A percentile compares a stretch with the other conserved stretches of the same genome.
These are phyloP conservation scores for Cepphus grylle DNA, from an alignment of 2,113 vertebrate genomes.

Conservation along the genomic window DNA sequence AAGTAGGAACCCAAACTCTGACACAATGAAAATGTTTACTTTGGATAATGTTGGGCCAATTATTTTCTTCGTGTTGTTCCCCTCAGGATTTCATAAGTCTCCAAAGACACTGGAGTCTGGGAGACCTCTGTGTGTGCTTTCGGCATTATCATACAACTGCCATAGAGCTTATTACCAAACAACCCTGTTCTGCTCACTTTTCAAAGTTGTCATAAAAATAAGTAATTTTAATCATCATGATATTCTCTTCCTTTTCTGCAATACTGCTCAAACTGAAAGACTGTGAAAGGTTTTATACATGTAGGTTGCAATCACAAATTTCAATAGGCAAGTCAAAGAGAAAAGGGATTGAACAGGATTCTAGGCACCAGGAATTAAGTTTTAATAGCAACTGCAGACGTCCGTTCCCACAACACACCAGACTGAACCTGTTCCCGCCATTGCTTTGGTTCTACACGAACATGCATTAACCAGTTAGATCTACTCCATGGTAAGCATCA, in stretches of 20 bases:
- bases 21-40: not conserved
- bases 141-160: not conserved
- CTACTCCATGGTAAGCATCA: not conserved
- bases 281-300: not conserved
- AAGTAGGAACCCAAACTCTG: not conserved
- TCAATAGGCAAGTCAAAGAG: not conserved
- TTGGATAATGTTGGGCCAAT: rapidly evolving
- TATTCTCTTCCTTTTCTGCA: not conserved
- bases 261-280: not conserved
- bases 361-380: not conserved
- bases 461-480: not conserved
- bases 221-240: not conserved
- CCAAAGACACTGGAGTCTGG: not conserved
- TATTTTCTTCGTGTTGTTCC: not conserved
- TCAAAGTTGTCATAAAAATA: not conserved
- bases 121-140: not conserved
- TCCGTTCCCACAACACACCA: not conserved
- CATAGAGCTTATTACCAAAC: not conserved
- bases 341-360: not conserved
- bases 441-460: not conserved
- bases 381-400: not conserved
- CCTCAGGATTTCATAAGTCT: not conserved
- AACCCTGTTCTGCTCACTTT: not conserved
- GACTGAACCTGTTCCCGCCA: not conserved
- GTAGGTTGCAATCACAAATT: not conserved